phyloP scores from a whole-genome alignment of 1,140 invertebrate genomes.

The Cydia strobilella region DNA sequence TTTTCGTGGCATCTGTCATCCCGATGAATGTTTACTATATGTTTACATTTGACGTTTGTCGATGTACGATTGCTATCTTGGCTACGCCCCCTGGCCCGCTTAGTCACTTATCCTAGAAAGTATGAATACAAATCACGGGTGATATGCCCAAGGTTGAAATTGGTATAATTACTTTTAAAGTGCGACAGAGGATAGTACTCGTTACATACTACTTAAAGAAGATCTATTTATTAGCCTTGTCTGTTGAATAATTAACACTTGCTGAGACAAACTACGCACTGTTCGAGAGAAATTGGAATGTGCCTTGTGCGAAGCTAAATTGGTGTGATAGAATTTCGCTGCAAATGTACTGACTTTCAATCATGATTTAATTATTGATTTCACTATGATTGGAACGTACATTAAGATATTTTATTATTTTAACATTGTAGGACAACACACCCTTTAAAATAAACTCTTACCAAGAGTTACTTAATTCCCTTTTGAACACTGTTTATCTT shows the following conservation, averaged over 20 bases:
- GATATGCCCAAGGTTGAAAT: neutral
- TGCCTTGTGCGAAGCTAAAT: neutral
- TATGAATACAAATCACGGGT: too few species aligned
- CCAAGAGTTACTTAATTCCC: too few species aligned
- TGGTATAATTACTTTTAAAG: neutral
- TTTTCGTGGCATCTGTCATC: too few species aligned
- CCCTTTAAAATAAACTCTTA: neutral
- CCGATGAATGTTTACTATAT: too few species aligned
- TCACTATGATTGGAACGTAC: neutral
- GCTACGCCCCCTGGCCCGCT: too few species aligned
- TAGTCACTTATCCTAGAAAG: too few species aligned
- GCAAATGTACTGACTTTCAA: neutral
- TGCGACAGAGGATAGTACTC: neutral
- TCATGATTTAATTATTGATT: neutral
- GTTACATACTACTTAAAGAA: neutral
- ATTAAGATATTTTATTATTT: neutral
- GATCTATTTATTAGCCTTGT: neutral
- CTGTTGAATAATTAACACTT: conserved; percentile 3
- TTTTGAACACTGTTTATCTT: too few species aligned
- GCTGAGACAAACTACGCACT: neutral
- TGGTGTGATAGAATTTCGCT: neutral
- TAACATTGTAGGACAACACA: neutral
- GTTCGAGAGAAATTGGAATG: conserved; percentile 5
- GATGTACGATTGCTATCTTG: too few species aligned
- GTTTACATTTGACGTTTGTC: too few species aligned